phyloP scores from a whole-genome alignment of 2,113 vertebrate species.

The Galbula dea region DNA sequence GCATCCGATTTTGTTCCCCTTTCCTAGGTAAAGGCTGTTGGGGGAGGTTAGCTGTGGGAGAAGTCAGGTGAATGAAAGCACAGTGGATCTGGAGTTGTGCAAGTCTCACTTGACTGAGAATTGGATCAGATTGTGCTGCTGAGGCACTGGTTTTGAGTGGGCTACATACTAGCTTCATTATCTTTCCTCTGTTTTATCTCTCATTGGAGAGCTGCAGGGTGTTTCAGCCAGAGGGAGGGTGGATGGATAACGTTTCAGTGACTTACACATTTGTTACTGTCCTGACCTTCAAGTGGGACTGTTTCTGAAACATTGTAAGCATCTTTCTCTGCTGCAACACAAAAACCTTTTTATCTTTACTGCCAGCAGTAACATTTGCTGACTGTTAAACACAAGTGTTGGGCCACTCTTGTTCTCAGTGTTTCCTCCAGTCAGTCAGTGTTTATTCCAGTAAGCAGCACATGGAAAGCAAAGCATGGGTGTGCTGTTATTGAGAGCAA shows the following conservation, averaged over 20 bases:
- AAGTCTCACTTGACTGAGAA: background rate
- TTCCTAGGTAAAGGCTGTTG: background rate
- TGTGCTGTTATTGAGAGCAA: background rate
- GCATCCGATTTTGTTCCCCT: background rate
- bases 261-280: background rate
- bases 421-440: background rate
- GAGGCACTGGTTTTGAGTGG: background rate
- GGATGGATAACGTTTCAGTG: background rate
- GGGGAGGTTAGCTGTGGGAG: background rate
- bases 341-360: background rate
- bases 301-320: background rate
- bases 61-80: background rate
- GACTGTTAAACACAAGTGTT: background rate
- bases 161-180: background rate
- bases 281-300: background rate
- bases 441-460: background rate
- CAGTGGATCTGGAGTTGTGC: background rate
- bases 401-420: background rate
- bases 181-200: background rate
- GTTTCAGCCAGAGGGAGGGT: background rate
- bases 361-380: background rate
- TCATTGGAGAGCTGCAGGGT: background rate
- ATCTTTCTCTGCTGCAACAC: background rate
- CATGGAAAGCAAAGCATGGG: rapidly evolving
- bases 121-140: background rate